Evolutionary conservation across 2,888 invertebrate genomes (phyloP), one percentile per base, ranked within the genome.

Genomic region (Pedicia rivosa): DNA sequence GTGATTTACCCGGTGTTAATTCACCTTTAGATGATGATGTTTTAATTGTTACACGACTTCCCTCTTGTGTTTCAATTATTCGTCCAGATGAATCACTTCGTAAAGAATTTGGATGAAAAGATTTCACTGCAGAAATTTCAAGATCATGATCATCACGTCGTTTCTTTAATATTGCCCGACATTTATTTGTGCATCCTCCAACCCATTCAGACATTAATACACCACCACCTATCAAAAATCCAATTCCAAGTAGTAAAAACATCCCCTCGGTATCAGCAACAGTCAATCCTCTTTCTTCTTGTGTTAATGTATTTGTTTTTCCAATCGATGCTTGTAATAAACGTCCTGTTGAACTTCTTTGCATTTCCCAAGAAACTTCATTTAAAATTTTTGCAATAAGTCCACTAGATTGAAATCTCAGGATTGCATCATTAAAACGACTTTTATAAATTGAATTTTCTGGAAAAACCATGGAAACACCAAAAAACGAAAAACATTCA

Each of bases 251-350:
- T 2, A 84, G 63, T 3, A 83, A 56, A 50, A 82, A 83, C 78
- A 82, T 83, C 8, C 84, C 84, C 58, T 81, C 80, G 0, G 80
- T 81, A 43, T 84, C 84, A 48, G 78, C 81, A 20, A 82, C 59
- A 2, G 77, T 75, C n/a, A 84, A 54, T 15, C 78, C 75, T 42
- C 79, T 68, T 51, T 84, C 82, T 55, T 78, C 74, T 27, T 61
- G 30, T 2, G 20, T 8, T 9, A 32, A 20, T 22, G 19, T 17
- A 20, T 32, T 32, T 19, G 32, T 13, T 7, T 5, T 10, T 2
- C 32, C 32, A 5, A 20, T 32, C 5, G 32, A 12, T 53, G 78
- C 80, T 50, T 78, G 72, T 27, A 80, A 53, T 6, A 74, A 55
- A 48, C 67, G 69, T 34, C 78, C 78, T 5, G 67, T 60, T 1